Conservation (phyloP, 2,113 vertebrate species). For the Coturnix japonica region DNA sequence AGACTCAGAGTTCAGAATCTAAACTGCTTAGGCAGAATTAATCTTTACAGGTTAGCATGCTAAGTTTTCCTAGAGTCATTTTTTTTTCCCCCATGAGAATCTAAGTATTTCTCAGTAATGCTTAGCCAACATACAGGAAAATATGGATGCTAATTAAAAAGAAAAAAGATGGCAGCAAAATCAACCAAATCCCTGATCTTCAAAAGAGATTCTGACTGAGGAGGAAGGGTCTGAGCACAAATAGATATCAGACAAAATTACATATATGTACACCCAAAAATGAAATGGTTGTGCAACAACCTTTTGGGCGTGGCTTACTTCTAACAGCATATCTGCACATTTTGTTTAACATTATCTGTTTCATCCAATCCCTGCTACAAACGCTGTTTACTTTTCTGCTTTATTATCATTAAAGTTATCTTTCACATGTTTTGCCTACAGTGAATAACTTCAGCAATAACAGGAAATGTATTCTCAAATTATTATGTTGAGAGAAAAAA, state of each 20-base stretch:
- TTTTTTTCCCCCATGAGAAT: fast-evolving
- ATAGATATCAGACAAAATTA: background rate
- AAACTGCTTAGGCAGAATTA: background rate
- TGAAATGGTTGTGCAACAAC: background rate
- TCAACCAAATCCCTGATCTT: background rate
- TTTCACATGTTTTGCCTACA: background rate
- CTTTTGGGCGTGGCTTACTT: background rate
- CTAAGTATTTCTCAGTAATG: background rate
- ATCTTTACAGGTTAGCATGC: fast-evolving
- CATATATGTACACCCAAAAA: background rate
- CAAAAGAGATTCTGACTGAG: background rate
- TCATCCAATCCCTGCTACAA: background rate
- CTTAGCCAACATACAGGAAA: background rate
- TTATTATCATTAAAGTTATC: background rate
- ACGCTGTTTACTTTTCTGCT: background rate
- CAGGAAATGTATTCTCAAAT: background rate
- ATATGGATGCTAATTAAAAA: background rate
- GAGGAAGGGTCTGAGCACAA: background rate
- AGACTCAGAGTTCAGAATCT: background rate
- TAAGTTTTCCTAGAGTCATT: background rate
- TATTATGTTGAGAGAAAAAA: background rate
- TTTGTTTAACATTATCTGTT: background rate
- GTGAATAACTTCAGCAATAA: slow-evolving; percentile 3
- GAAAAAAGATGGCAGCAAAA: background rate
- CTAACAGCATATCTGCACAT: background rate